A percentile compares a stretch with the other conserved stretches of the same genome.
phyloP scores from a whole-genome alignment of 1,140 invertebrate genomes.

The Nasonia giraulti region DNA sequence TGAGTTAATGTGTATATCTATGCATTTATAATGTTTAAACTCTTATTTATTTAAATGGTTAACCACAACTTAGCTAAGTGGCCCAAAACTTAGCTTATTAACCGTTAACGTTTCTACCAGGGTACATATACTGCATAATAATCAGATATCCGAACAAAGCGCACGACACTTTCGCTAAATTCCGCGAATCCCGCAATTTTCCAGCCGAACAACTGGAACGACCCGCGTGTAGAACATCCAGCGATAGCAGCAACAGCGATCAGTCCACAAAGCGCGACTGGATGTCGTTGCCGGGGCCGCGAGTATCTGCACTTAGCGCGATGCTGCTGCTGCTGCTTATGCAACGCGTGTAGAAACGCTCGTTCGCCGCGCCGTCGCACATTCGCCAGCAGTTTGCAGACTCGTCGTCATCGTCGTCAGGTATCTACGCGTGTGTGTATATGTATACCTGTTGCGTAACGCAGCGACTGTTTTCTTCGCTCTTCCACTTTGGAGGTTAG shows the following conservation, averaged over 20 bases:
- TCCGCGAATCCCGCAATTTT: too few relatives aligned
- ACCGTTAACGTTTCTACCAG: too few relatives aligned
- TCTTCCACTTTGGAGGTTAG: conserved; percentile 71
- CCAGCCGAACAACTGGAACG: neutral
- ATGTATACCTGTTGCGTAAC: conserved; percentile 72
- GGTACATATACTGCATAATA: too few relatives aligned
- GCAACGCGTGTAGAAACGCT: neutral
- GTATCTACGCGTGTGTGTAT: conserved; percentile 55
- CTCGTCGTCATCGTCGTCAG: conserved; percentile 18
- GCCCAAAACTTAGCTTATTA: too few relatives aligned
- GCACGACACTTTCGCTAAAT: too few relatives aligned
- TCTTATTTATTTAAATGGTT: too few relatives aligned
- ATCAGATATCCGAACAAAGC: too few relatives aligned
- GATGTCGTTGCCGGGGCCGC: conserved; percentile 19
- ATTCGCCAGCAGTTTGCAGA: neutral
- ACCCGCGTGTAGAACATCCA: neutral
- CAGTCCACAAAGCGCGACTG: conserved; percentile 8
- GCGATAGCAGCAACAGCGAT: neutral
- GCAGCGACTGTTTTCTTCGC: conserved; percentile 66
- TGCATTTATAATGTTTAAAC: too few relatives aligned
- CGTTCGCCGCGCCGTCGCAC: neutral
- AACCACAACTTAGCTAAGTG: too few relatives aligned
- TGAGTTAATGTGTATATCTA: too few relatives aligned
- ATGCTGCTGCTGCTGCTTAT: conserved; percentile 9
- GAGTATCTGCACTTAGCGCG: conserved; percentile 63